Evolutionary conservation across 2,888 invertebrate species (phyloP).

Genomic region (Trisateles emortualis): DNA sequence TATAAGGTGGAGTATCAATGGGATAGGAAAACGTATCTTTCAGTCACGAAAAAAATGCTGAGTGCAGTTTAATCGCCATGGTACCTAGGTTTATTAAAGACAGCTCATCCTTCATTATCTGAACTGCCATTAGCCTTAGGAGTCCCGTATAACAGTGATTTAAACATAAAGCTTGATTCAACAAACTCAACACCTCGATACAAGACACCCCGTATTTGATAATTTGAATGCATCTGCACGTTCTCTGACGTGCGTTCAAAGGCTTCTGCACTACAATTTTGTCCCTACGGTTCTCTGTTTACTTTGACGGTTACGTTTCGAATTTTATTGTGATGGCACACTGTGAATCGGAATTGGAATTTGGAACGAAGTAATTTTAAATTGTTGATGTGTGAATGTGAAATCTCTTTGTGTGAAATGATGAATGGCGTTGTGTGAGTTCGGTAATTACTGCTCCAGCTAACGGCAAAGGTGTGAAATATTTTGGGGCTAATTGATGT

Average conservation of each 20-base stretch:
- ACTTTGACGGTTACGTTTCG: slow-evolving; percentile 2
- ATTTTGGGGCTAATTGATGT: no score
- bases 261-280: slow-evolving; percentile 20
- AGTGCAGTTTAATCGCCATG: no score
- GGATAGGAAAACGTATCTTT: no score
- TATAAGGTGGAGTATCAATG: no score
- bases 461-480: no score
- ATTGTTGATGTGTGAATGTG: slow-evolving; percentile 5
- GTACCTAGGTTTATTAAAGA: no score
- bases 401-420: background rate
- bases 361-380: slow-evolving; percentile 2
- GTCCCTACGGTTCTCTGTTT: slow-evolving; percentile 15
- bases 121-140: no score
- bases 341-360: slow-evolving; percentile 10
- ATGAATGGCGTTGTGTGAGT: background rate
- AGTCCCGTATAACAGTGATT: no score
- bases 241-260: slow-evolving; percentile 17
- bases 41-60: no score
- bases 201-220: slow-evolving; percentile 23
- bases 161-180: slow-evolving; percentile 26
- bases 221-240: slow-evolving; percentile 44
- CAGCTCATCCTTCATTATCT: no score
- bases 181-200: slow-evolving; percentile 7
- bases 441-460: background rate
- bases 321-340: slow-evolving; percentile 13